Base-by-base conservation (phyloP, 2,797 vertebrate species). In the Tenualosa thibaudeaui region DNA sequence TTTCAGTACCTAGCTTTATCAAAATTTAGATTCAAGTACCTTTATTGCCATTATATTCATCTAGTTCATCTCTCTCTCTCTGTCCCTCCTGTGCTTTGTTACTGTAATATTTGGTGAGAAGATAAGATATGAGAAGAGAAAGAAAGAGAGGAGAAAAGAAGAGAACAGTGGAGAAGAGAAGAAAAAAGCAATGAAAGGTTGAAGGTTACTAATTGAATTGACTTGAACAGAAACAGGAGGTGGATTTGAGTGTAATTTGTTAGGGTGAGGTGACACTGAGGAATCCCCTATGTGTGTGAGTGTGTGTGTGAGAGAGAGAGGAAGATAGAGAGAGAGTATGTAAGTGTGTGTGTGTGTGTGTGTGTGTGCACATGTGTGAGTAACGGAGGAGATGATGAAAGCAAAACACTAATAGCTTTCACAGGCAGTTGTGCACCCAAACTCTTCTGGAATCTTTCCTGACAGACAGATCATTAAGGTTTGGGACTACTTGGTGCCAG, bases 181-280 rank as follows among this genome's bases (percentile, higher is more conserved):
- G 0, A 43, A 56, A 83, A 82, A 9, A 31, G 50, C 83, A 58
- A 3, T 37, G 43, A 43, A 49, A 75, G 89, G 84, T 84, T 86
- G 87, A 50, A 88, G 88, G 87, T 89, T 82, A 87, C 83, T 89
- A 88, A 86, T 83, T 81, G 65, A 90, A 84, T 84, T 84, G 56
- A 17, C 13, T 81, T 84, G 87, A 87, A 86, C 87, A 85, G 87
- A 89, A 93, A 87, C 89, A 91, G 84, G 88, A 93, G 93, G 91
- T 90, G 91, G 90, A 89, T 91, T 93, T 92, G 91, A 89, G 91
- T 90, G 90, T 92, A 91, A 93, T 93, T 94, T 95, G 92, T 95
- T 93, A 92, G 93, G 91, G 92, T 81, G 87, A 88, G 51, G 81
- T 89, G 88, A 82, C 89, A 87, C 84, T 87, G 78, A 81, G 88